These are phyloP conservation scores for Phalanger gymnotis DNA, from an alignment of 2,797 vertebrate species.

Conservation along the genomic window DNA sequence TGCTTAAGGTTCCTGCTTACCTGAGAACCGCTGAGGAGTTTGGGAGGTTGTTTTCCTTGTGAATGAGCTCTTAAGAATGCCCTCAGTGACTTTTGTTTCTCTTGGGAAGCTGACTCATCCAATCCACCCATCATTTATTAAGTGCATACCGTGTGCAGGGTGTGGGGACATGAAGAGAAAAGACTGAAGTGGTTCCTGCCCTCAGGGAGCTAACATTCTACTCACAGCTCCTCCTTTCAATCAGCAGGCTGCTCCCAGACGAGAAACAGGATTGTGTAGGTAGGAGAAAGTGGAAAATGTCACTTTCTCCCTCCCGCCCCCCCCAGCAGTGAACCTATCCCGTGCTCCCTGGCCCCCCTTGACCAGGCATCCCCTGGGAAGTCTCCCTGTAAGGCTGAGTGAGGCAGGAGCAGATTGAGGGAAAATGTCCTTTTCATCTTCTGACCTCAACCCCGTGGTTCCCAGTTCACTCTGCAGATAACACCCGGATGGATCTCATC, in stretches of 20 bases:
- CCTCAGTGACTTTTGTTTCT: background rate
- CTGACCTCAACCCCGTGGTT: conserved; percentile 66
- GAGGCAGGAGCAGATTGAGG: background rate
- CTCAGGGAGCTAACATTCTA: background rate
- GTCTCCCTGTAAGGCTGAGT: background rate
- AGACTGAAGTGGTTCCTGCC: background rate
- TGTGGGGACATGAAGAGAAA: background rate
- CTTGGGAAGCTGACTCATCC: background rate
- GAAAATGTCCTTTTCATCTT: background rate
- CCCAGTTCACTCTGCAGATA: conserved; percentile 95
- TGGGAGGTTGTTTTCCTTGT: background rate
- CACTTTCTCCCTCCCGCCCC: background rate
- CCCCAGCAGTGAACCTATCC: too few relatives aligned
- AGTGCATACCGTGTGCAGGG: background rate
- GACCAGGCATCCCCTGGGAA: background rate
- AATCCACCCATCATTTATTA: background rate
- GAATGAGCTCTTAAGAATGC: conserved; percentile 12
- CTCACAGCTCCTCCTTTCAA: background rate
- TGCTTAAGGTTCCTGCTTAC: background rate
- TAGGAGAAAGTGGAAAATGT: too few relatives aligned
- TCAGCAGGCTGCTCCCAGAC: background rate
- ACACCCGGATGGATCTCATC: conserved; percentile 95
- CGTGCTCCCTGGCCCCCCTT: too few relatives aligned
- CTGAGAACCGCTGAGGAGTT: background rate
- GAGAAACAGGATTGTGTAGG: too few relatives aligned